A percentile compares a stretch with the other conserved stretches of the same genome.
phyloP scores from a whole-genome alignment of 1,140 invertebrate genomes.

The Drosophila nigromelanica region DNA sequence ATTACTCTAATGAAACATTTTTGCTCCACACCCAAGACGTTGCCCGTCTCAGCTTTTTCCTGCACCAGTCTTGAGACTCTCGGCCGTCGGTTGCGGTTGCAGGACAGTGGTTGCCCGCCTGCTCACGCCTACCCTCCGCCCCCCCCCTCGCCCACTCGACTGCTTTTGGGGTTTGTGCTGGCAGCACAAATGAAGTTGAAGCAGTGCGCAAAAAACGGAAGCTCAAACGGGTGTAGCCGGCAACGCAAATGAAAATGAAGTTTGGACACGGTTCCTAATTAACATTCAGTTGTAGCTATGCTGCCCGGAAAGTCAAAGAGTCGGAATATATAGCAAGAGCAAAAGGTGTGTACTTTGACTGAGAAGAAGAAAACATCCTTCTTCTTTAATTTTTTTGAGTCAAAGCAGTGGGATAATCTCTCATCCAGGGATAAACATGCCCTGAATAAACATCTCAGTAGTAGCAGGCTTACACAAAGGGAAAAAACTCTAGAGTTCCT shows the following conservation, averaged over 20 bases:
- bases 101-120: constrained; percentile 54
- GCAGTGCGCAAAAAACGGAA: constrained; percentile 23
- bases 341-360: not conserved
- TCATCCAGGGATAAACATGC: not conserved
- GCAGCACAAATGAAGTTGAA: constrained; percentile 56
- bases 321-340: not conserved
- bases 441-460: not conserved
- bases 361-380: not conserved
- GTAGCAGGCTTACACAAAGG: not conserved
- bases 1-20: constrained; percentile 80
- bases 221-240: not conserved
- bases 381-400: not conserved
- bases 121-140: too few species aligned
- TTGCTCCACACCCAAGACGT: constrained; percentile 60
- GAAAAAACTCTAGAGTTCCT: too few species aligned
- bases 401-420: not conserved
- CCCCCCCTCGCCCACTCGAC: not conserved
- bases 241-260: constrained; percentile 32
- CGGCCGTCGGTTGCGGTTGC: constrained; percentile 49
- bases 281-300: constrained; percentile 54
- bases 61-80: constrained; percentile 27
- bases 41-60: constrained; percentile 47
- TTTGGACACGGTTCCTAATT: constrained; percentile 58
- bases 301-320: not conserved
- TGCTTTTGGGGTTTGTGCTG: constrained; percentile 4